These are phyloP conservation scores for Drosophila mulleri DNA, from an alignment of 2,888 invertebrate genomes.

Conservation along the genomic window DNA sequence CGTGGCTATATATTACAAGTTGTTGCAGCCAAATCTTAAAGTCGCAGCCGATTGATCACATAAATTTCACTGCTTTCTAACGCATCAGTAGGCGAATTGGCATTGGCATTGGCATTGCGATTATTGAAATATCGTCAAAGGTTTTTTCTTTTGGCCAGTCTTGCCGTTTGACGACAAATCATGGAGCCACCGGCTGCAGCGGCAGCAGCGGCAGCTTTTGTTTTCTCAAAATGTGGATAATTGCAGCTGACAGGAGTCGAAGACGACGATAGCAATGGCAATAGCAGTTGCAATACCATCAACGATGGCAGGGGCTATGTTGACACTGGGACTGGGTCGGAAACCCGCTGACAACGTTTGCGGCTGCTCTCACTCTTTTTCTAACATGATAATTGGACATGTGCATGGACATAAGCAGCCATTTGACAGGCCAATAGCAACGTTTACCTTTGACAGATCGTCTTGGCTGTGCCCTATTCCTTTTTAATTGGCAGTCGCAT, in stretches of 20 bases:
- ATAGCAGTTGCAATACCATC: constrained; percentile 4
- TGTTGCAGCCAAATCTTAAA: constrained; percentile 53
- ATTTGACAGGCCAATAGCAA: constrained; percentile 14
- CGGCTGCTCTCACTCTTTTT: constrained; percentile 66
- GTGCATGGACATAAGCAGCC: constrained; percentile 66
- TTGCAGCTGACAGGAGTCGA: constrained; percentile 66
- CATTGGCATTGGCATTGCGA: constrained; percentile 41
- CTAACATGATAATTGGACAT: constrained; percentile 79
- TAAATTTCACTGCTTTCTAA: constrained; percentile 79
- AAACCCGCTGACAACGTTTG: constrained; percentile 48
- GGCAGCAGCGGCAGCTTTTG: constrained; percentile 47
- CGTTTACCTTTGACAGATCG: constrained; percentile 50
- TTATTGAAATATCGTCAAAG: constrained; percentile 75
- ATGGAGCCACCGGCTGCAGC: constrained; percentile 39
- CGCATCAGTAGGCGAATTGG: constrained; percentile 36
- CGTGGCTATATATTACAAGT: constrained; percentile 65
- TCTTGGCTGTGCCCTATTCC: constrained; percentile 60
- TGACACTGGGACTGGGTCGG: constrained; percentile 67
- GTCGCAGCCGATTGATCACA: constrained; percentile 46
- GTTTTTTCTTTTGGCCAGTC: constrained; percentile 59
- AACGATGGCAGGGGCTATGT: constrained; percentile 24
- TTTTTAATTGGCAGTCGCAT: constrained; percentile 63
- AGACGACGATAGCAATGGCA: constrained; percentile 20
- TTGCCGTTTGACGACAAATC: constrained; percentile 66
- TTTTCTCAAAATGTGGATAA: constrained; percentile 69